A percentile compares a stretch with the other conserved stretches of the same genome.
These are phyloP conservation scores for Hippopotamyrus pictus DNA, from an alignment of 2,797 vertebrate genomes.

Conservation along the genomic window DNA sequence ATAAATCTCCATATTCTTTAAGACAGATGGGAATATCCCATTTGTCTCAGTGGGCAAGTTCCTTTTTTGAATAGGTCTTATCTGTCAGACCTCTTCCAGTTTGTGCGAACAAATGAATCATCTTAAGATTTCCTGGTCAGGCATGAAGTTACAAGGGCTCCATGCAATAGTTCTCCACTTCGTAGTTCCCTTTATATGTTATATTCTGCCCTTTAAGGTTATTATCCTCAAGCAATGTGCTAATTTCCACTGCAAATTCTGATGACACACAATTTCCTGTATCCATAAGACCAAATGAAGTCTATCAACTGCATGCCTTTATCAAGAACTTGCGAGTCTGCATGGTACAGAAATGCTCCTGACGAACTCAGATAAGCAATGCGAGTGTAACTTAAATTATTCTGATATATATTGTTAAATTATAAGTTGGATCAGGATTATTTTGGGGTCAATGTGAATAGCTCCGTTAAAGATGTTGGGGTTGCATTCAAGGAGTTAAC, in stretches of 20 bases:
- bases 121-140: neutral
- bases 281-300: neutral
- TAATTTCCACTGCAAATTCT: neutral
- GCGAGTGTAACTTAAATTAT: neutral
- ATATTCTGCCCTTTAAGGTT: neutral
- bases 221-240: neutral
- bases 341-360: neutral
- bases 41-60: neutral
- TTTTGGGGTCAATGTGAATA: neutral
- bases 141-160: neutral
- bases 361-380: neutral
- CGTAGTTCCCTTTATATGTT: neutral
- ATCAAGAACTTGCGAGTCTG: neutral
- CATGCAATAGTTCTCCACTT: neutral
- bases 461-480: neutral
- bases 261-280: neutral
- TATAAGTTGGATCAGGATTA: neutral
- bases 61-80: neutral
- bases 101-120: neutral
- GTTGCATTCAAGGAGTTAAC: neutral
- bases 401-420: neutral
- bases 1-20: neutral
- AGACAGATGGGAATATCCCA: neutral
- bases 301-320: neutral
- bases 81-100: neutral